Percentiles rank a stretch among this genome's conserved stretches.
These are phyloP conservation scores for Hipposideros larvatus DNA, from an alignment of 2,797 vertebrate species.

Conservation along the genomic window DNA sequence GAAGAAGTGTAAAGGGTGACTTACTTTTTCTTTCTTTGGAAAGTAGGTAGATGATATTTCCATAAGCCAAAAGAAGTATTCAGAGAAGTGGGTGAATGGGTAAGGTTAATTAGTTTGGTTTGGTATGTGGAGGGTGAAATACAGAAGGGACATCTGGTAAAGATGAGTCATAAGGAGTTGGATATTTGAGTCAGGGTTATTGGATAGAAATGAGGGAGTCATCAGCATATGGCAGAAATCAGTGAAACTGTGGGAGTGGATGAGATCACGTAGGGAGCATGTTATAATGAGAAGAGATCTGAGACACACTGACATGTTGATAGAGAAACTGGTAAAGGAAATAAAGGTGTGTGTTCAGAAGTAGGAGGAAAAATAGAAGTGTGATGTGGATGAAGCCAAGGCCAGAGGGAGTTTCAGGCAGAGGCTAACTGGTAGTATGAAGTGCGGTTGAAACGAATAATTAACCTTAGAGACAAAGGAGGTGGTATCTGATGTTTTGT, in stretches of 20 bases:
- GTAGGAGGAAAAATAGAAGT: neutral
- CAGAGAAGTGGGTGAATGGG: neutral
- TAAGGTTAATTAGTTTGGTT: slow-evolving; percentile 1
- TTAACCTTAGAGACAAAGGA: neutral
- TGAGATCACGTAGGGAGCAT: neutral
- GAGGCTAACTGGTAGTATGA: neutral
- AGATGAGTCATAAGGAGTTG: neutral
- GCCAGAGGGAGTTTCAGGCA: neutral
- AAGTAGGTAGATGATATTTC: slow-evolving; percentile 15
- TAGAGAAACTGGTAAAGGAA: neutral
- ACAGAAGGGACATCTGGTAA: neutral
- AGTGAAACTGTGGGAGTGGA: neutral
- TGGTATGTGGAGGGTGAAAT: neutral
- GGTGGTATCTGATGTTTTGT: neutral
- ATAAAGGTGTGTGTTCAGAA: neutral
- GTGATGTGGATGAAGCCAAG: neutral
- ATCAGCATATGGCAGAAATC: neutral
- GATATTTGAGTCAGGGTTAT: neutral
- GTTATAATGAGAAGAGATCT: neutral
- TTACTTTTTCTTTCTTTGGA: slow-evolving; percentile 18
- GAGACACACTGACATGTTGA: neutral
- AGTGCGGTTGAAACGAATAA: neutral
- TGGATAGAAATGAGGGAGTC: neutral
- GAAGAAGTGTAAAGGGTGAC: neutral
- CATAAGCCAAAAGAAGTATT: slow-evolving; percentile 13